Evolutionary conservation across 1,140 invertebrate genomes (phyloP).

Genomic region (Drosophila murphyi): DNA sequence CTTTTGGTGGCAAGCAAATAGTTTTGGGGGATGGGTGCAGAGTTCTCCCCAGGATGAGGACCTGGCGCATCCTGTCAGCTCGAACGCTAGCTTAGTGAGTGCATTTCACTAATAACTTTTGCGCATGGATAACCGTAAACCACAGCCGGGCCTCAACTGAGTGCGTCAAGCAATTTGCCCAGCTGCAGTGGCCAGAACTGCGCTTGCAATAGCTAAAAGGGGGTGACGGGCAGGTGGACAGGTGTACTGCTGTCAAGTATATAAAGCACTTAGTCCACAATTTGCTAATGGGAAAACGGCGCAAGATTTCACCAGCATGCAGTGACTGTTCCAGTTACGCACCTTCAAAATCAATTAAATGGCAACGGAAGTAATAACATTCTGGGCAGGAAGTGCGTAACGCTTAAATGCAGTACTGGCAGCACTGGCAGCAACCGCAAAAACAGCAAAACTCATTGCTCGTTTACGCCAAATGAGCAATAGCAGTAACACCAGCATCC

Average conservation of each 20-base stretch:
- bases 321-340: slow-evolving; percentile 31
- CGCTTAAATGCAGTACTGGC: slow-evolving; percentile 69
- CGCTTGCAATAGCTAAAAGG: slow-evolving; percentile 16
- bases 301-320: slow-evolving; percentile 42
- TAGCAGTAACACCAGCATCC: slow-evolving; percentile 25
- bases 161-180: slow-evolving; percentile 51
- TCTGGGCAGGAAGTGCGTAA: slow-evolving; percentile 76
- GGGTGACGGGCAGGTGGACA: neutral
- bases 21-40: neutral
- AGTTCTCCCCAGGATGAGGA: too few species aligned
- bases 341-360: slow-evolving; percentile 82
- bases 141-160: slow-evolving; percentile 33
- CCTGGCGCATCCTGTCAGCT: slow-evolving; percentile 10
- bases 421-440: slow-evolving; percentile 57
- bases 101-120: slow-evolving; percentile 80
- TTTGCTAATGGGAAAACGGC: slow-evolving; percentile 72
- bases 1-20: slow-evolving; percentile 66
- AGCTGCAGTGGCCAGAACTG: slow-evolving; percentile 53
- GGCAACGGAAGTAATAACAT: slow-evolving; percentile 82
- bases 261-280: slow-evolving; percentile 77
- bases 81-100: slow-evolving; percentile 46
- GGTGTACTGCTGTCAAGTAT: slow-evolving; percentile 36
- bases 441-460: slow-evolving; percentile 59
- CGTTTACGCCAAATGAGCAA: slow-evolving; percentile 68
- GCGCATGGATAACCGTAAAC: slow-evolving; percentile 67